Base-by-base conservation (phyloP, 2,113 vertebrate genomes). In the Nothobranchius furzeri region DNA sequence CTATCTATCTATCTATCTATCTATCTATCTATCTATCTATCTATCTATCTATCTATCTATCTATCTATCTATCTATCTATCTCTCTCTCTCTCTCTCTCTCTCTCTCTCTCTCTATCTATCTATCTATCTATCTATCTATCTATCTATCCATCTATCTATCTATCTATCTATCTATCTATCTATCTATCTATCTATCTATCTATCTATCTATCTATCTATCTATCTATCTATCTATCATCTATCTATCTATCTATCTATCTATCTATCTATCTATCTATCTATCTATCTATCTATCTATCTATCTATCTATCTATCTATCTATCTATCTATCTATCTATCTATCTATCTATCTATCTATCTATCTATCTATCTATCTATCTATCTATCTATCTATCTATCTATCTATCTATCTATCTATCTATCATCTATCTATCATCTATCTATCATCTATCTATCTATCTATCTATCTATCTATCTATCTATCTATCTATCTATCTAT, bases 1-100 rank as follows among this genome's bases (percentile, higher is more conserved):
- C n/a, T n/a, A n/a, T 56, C 83, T 68, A 89, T 61, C 2, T 36
- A 35, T 61, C 2, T 36, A 12, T 24, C 12, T 42, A 43, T 20
- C 20, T 20, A 20, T 20, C 20, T 3, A 40, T 40, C 4, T 40
- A 40, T 40, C 4, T 40, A 40, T 40, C 1, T 40, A 40, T 40
- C 1, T 40, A 40, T 40, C 4, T 40, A 40, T 40, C 4, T 40
- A 9, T 40, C 4, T 40, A 40, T 40, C 4, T 40, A 40, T 40
- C 4, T 40, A 40, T 40, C 4, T 40, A 40, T 40, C 4, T 40
- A 9, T 40, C 6, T 40, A 40, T 40, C 6, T 40, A 40, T 40
- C 6, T 40, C 3, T 40, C 7, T 40, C 3, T 40, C 6, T 40
- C 3, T 8, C 6, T 40, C 3, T 40, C 6, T 40, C 3, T 40